Percentiles rank a stretch among this genome's conserved stretches.
Conservation (phyloP, 2,113 vertebrate genomes). For the Danionella cerebrum region DNA sequence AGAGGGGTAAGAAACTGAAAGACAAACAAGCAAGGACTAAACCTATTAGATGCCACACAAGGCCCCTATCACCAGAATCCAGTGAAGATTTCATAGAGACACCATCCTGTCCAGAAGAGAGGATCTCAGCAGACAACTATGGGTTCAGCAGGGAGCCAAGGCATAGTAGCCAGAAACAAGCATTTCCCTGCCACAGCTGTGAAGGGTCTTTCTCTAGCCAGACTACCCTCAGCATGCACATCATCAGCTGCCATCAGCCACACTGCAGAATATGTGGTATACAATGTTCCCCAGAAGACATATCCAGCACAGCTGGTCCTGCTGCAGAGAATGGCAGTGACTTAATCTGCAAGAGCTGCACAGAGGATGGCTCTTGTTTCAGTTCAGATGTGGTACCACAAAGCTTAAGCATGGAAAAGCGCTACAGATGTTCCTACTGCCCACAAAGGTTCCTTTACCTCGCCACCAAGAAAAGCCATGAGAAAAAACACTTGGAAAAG, state of each 20-base stretch:
- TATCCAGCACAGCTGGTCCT: conserved; percentile 65
- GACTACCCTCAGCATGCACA: conserved; percentile 83
- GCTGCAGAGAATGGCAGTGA: conserved; percentile 73
- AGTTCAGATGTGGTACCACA: conserved; percentile 69
- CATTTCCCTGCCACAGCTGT: conserved; percentile 80
- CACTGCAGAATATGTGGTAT: conserved; percentile 86
- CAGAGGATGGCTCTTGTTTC: conserved; percentile 80
- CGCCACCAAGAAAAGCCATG: conserved; percentile 90
- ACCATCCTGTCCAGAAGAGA: conserved; percentile 47
- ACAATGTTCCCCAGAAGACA: conserved; percentile 79
- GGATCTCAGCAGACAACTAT: conserved; percentile 46
- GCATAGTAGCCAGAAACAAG: conserved; percentile 65
- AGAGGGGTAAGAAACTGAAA: conserved; percentile 80
- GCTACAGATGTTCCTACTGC: conserved; percentile 90
- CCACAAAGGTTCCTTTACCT: conserved; percentile 93
- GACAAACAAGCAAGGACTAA: conserved; percentile 69
- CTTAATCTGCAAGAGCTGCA: conserved; percentile 85
- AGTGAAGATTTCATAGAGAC: conserved; percentile 41
- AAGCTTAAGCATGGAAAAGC: conserved; percentile 86
- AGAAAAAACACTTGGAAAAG: conserved; percentile 80
- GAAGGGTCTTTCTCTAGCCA: conserved; percentile 83
- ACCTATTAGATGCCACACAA: conserved; percentile 44
- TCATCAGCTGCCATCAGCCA: conserved; percentile 82
- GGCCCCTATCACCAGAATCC: conserved; percentile 39
- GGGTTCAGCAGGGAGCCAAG: conserved; percentile 60